Percentiles rank a stretch among this genome's conserved stretches.
phyloP scores from a whole-genome alignment of 2,888 invertebrate genomes.

The Drosophila neonasuta region DNA sequence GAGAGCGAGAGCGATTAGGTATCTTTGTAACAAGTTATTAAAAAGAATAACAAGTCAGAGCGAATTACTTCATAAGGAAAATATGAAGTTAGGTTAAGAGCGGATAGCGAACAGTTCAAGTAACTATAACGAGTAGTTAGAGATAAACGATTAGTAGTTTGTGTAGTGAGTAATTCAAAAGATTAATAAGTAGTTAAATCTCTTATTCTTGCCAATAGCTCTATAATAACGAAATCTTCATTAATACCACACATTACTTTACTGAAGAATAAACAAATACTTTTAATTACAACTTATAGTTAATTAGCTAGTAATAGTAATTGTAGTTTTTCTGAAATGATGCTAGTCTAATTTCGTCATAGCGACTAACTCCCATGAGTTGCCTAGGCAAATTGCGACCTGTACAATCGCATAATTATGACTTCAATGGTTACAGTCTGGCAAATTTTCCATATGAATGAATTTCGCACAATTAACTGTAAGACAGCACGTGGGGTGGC shows the following conservation, averaged over 20 bases:
- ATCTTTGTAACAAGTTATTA: background rate
- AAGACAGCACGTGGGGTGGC: conserved; percentile 20
- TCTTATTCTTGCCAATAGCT: too few species aligned
- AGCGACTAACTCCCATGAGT: background rate
- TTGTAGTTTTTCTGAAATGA: background rate
- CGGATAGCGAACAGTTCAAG: too few species aligned
- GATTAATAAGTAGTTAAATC: too few species aligned
- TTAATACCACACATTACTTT: too few species aligned
- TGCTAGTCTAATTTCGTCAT: background rate
- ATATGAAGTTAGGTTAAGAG: too few species aligned
- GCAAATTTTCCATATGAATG: conserved; percentile 74
- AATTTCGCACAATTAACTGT: conserved; percentile 70
- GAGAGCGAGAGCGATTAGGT: too few species aligned
- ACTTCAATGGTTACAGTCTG: conserved; percentile 71
- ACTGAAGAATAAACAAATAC: too few species aligned
- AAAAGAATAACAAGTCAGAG: background rate
- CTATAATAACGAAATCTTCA: background rate
- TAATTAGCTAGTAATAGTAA: background rate
- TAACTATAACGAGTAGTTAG: background rate
- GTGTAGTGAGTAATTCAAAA: too few species aligned
- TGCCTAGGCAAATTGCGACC: background rate
- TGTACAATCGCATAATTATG: conserved; percentile 63
- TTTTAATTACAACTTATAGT: background rate
- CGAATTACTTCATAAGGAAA: too few species aligned
- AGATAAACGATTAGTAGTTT: too few species aligned